Evolutionary conservation across 2,113 vertebrate genomes (phyloP).

Genomic region (Beaufortia kweichowensis): DNA sequence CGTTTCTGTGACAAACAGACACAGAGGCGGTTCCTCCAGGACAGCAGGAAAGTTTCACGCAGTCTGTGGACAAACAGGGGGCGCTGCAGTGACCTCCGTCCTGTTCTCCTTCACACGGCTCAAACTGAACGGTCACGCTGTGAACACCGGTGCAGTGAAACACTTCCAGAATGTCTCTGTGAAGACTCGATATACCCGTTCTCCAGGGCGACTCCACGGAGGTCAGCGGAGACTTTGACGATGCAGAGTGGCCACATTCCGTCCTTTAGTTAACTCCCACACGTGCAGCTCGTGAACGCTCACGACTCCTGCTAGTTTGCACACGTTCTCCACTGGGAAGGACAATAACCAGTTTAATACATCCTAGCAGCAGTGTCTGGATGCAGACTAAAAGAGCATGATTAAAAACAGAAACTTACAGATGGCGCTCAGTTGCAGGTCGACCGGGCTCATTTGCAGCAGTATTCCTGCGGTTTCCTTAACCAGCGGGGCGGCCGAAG

Average conservation of each 20-base stretch:
- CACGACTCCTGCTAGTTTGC: slow-evolving; percentile 68
- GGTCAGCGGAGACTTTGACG: slow-evolving; percentile 70
- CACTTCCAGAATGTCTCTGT: slow-evolving; percentile 71
- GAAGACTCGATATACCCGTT: slow-evolving; percentile 50
- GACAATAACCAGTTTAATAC: too few relatives aligned
- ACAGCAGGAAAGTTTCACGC: slow-evolving; percentile 76
- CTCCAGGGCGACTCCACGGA: slow-evolving; percentile 49
- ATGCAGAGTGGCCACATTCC: slow-evolving; percentile 81
- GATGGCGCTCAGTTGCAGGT: slow-evolving; percentile 39
- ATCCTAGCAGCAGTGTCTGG: too few relatives aligned
- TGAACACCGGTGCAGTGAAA: slow-evolving; percentile 79
- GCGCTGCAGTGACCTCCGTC: slow-evolving; percentile 65
- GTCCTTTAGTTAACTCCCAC: slow-evolving; percentile 79
- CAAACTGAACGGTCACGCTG: slow-evolving; percentile 81
- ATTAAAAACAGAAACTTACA: slow-evolving; percentile 33
- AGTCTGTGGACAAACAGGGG: slow-evolving; percentile 73
- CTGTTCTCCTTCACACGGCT: slow-evolving; percentile 64
- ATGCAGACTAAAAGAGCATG: too few relatives aligned
- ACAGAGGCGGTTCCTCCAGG: background rate
- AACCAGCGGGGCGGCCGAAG: slow-evolving; percentile 79
- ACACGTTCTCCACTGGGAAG: slow-evolving; percentile 72
- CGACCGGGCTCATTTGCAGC: slow-evolving; percentile 82
- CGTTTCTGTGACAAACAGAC: background rate
- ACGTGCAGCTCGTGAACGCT: slow-evolving; percentile 81
- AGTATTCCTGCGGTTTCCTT: slow-evolving; percentile 82